These are phyloP conservation scores for Diplolepis rosae DNA, from an alignment of 2,888 invertebrate genomes.

Conservation along the genomic window DNA sequence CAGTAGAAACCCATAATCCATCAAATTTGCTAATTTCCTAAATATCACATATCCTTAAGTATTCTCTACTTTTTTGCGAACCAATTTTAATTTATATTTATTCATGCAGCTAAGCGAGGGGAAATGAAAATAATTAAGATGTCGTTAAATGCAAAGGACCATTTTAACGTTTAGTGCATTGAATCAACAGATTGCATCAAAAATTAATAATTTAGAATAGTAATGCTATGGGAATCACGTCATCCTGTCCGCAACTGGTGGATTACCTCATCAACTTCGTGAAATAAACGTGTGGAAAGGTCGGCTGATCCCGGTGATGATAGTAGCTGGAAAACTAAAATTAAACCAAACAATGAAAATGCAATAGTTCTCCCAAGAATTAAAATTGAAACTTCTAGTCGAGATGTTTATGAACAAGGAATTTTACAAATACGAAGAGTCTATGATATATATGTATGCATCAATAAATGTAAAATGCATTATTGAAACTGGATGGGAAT, in stretches of 20 bases:
- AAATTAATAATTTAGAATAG: not conserved
- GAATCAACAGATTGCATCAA: not conserved
- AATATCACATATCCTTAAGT: too few species aligned
- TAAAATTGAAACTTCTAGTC: not conserved
- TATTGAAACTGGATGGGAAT: not conserved
- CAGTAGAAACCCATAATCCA: too few species aligned
- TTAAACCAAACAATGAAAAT: not conserved
- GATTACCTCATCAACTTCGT: slow-evolving; percentile 44
- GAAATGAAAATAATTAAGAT: not conserved
- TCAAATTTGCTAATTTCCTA: too few species aligned
- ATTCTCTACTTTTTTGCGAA: too few species aligned
- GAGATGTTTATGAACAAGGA: not conserved
- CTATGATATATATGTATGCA: not conserved
- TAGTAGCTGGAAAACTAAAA: slow-evolving; percentile 12
- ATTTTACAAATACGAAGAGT: not conserved
- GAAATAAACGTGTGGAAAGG: slow-evolving; percentile 42
- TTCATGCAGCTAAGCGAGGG: not conserved
- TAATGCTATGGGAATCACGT: slow-evolving; percentile 6
- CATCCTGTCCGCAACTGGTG: slow-evolving; percentile 30
- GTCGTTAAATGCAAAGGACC: not conserved
- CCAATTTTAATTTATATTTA: not conserved
- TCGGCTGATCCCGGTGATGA: slow-evolving; percentile 39
- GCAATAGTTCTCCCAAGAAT: too few species aligned
- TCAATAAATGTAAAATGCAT: not conserved
- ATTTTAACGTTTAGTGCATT: not conserved